Conservation (phyloP, 2,797 vertebrate species). For the Etheostoma perlongum region DNA sequence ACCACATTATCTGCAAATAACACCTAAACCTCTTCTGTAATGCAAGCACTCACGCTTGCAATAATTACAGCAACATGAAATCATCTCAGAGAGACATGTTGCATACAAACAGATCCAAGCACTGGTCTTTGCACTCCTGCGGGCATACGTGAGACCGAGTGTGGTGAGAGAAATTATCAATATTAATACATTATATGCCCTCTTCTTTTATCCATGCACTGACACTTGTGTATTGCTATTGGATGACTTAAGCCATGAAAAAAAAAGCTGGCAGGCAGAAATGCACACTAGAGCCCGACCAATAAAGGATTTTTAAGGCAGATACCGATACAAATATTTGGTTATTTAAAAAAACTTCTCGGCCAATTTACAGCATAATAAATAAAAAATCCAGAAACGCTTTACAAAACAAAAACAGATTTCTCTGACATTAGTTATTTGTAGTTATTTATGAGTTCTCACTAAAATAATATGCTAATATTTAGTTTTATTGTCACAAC, state of each 20-base stretch:
- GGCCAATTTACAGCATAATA: too few species aligned
- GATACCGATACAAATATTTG: too few species aligned
- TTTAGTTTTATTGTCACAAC: too few species aligned
- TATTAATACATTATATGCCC: neutral
- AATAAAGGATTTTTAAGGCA: too few species aligned
- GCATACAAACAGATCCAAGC: constrained; percentile 13
- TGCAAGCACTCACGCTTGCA: constrained; percentile 4
- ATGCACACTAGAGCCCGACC: neutral
- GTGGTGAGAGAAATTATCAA: constrained; percentile 13
- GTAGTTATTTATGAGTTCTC: too few species aligned
- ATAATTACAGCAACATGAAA: constrained; percentile 38
- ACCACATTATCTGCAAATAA: constrained; percentile 5
- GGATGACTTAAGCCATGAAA: neutral
- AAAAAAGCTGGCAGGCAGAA: neutral
- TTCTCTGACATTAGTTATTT: too few species aligned
- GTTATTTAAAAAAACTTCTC: too few species aligned
- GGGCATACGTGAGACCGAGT: neutral
- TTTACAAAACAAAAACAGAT: too few species aligned
- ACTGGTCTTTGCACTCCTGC: neutral
- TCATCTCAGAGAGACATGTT: constrained; percentile 8
- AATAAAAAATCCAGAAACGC: too few species aligned
- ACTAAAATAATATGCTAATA: too few species aligned
- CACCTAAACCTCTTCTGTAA: constrained; percentile 12
- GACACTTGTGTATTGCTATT: neutral
- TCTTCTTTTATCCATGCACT: neutral